Percentiles rank a stretch among this genome's conserved stretches.
Conservation (phyloP, 2,797 vertebrate genomes). For the Pseudochaenichthys georgianus region DNA sequence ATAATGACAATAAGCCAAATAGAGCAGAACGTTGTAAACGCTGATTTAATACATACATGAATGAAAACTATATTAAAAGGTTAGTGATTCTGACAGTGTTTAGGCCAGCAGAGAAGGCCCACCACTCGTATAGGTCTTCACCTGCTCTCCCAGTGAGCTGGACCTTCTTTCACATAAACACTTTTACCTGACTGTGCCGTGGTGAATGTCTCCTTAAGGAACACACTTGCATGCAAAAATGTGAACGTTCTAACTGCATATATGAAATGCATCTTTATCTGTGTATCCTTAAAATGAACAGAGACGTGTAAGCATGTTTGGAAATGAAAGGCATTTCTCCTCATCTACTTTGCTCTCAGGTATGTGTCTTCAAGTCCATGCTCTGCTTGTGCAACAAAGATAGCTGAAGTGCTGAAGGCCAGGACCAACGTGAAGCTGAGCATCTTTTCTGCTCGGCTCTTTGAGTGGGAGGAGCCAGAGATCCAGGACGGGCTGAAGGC, state of each 20-base stretch:
- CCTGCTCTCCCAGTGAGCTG: no score
- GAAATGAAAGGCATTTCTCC: neutral
- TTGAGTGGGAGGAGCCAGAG: conserved; percentile 94
- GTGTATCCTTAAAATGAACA: neutral
- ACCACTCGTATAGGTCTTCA: no score
- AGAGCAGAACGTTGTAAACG: no score
- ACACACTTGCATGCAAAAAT: neutral
- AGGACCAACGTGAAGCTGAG: conserved; percentile 85
- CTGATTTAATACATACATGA: no score
- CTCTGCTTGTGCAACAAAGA: conserved; percentile 84
- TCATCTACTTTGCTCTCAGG: conserved; percentile 47
- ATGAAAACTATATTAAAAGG: no score
- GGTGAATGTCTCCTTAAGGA: neutral
- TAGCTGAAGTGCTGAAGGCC: conserved; percentile 83
- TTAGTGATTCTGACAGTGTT: no score
- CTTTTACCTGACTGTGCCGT: no score
- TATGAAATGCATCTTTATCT: neutral
- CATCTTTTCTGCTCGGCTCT: conserved; percentile 90
- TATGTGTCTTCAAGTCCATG: conserved; percentile 96
- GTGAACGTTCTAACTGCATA: neutral
- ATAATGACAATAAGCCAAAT: no score
- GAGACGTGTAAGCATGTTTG: neutral
- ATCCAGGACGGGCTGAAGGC: conserved; percentile 87
- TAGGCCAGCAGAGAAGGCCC: no score
- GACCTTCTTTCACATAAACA: no score